Base-by-base conservation (phyloP, 2,113 vertebrate species). In the Rhinolophus sinicus region DNA sequence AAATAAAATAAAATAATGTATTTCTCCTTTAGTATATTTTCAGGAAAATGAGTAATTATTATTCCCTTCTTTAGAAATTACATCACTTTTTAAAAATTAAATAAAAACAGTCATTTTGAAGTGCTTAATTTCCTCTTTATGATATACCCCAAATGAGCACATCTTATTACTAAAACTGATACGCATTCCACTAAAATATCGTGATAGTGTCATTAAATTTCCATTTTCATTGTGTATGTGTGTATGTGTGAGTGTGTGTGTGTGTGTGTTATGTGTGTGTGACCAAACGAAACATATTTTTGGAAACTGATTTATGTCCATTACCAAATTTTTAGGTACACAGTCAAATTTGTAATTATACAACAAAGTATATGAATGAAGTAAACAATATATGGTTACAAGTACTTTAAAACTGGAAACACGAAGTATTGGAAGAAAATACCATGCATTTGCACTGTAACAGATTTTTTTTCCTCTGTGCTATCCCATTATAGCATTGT, bases 41-140 rank as follows among this genome's bases (percentile, higher is more conserved):
- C 24, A 44, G 13, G 86, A 22, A 88, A 88, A 56, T 73, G 21
- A 58, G 67, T 58, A 58, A 33, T 14, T 65, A 35, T 5, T 12
- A 69, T 38, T 77, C 24, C 47, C 30, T 64, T 72, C 3, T 80
- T 91, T 69, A 44, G 60, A 88, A 77, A 50, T 35, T 58, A 40
- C 1, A 6, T 75, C 40, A 0, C 47, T 28, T 72, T 76, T 89
- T 60, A n/a, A 69, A 72, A 84, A 70, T 38, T 76, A 64, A 54
- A 82, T 58, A 21, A 82, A 92, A 88, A 47, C 24, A 73, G 19
- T 47, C 78, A 50, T 78, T 94, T 83, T 40, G 67, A 70, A 65
- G 26, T 1, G 16, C 10, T 69, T 84, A 38, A 89, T 65, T 52
- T 83, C 16, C 35, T 64, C 8, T 76, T 60, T 24, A 50, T 50